Conservation (phyloP, 2,888 invertebrate genomes). For the Sphinx pinastri region DNA sequence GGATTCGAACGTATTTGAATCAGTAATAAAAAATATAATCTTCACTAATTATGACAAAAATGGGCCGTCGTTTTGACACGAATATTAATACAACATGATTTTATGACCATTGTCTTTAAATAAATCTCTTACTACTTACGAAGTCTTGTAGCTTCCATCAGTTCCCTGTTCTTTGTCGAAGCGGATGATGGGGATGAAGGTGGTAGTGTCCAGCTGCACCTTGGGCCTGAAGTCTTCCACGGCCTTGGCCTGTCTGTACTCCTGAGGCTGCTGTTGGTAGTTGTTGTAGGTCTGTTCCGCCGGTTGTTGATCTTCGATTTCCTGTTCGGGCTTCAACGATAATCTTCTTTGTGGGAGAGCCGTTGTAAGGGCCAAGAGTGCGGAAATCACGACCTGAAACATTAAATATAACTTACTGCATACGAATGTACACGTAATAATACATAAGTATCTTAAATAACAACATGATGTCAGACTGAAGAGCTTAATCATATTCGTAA, state of each 20-base stretch:
- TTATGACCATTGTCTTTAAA: background rate
- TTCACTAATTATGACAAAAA: background rate
- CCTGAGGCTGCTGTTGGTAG: slow-evolving; percentile 51
- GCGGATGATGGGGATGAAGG: slow-evolving; percentile 91
- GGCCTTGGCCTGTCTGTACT: slow-evolving; percentile 62
- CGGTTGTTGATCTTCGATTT: slow-evolving; percentile 62
- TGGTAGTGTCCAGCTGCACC: slow-evolving; percentile 84
- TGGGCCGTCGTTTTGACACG: background rate
- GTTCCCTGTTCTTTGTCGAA: slow-evolving; percentile 93
- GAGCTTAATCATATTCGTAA: slow-evolving; percentile 79
- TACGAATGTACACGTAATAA: slow-evolving; percentile 27
- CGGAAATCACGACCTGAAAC: slow-evolving; percentile 71
- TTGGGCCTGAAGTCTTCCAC: slow-evolving; percentile 77
- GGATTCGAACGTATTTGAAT: background rate
- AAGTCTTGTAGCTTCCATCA: slow-evolving; percentile 92
- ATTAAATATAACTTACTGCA: slow-evolving; percentile 17
- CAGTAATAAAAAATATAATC: background rate
- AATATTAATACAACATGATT: background rate
- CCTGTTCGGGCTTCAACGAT: slow-evolving; percentile 60
- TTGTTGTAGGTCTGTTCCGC: slow-evolving; percentile 73
- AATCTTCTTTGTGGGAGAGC: slow-evolving; percentile 77
- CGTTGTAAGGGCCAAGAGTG: slow-evolving; percentile 66
- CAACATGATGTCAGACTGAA: slow-evolving; percentile 69
- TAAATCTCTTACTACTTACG: slow-evolving; percentile 77
- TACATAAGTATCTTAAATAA: slow-evolving; percentile 45